Evolutionary conservation across 2,113 vertebrate species (phyloP).

Genomic region (Hemiscyllium ocellatum): DNA sequence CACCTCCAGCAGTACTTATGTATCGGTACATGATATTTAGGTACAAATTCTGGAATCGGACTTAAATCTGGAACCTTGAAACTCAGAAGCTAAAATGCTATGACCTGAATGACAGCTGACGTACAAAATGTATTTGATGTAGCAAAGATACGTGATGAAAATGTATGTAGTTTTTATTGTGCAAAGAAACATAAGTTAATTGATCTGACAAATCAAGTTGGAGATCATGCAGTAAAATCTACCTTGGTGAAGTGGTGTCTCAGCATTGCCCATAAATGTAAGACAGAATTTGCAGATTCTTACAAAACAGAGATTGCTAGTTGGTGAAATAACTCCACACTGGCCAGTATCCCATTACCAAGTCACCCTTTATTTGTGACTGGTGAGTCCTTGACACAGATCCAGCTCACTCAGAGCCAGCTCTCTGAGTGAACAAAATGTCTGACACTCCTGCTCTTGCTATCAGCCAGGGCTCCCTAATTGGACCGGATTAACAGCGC

Average conservation of each 20-base stretch:
- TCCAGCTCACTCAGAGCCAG: too few species aligned
- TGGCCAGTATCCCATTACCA: too few species aligned
- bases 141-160: neutral
- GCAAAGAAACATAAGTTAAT: neutral
- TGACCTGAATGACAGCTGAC: neutral
- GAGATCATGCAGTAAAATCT: neutral
- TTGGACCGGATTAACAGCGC: too few species aligned
- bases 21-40: neutral
- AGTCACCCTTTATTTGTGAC: too few species aligned
- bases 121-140: neutral
- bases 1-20: neutral
- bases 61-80: neutral
- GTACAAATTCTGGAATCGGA: neutral
- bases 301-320: neutral
- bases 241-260: neutral
- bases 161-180: neutral
- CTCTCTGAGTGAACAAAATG: too few species aligned
- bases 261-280: neutral
- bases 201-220: neutral
- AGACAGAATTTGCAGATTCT: neutral
- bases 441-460: too few species aligned
- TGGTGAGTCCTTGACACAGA: too few species aligned
- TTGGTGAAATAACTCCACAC: too few species aligned
- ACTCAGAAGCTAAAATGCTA: neutral
- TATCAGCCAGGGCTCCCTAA: too few species aligned